Evolutionary conservation across 2,113 vertebrate species (phyloP).

Genomic region (Theristicus caerulescens): DNA sequence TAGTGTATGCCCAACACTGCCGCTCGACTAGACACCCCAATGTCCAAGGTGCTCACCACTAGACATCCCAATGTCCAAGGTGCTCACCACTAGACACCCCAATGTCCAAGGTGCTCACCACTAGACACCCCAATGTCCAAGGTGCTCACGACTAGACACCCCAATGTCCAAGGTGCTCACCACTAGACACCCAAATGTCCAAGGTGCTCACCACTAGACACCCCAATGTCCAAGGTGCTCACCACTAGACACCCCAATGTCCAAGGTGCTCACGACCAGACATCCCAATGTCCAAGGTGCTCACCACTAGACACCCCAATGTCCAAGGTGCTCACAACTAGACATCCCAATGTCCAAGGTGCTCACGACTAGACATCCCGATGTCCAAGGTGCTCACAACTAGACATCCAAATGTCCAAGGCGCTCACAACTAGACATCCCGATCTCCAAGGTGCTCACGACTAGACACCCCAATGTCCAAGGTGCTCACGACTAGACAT

Average conservation of each 20-base stretch:
- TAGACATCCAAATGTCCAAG: not conserved
- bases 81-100: no score
- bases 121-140: not conserved
- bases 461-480: not conserved
- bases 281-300: not conserved
- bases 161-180: not conserved
- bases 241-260: accelerated
- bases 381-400: not conserved
- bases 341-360: not conserved
- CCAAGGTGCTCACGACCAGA: not conserved
- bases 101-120: not conserved
- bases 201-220: no score
- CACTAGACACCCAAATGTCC: accelerated
- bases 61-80: not conserved
- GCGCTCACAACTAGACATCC: no score
- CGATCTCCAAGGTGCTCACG: not conserved
- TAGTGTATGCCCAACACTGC: not conserved
- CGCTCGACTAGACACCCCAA: accelerated
- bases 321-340: not conserved
- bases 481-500: no score
- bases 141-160: no score
- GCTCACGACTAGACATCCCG: no score
- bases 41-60: not conserved
- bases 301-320: accelerated
- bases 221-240: not conserved